Conservation (phyloP, 2,797 vertebrate species). For the Coendou prehensilis region DNA sequence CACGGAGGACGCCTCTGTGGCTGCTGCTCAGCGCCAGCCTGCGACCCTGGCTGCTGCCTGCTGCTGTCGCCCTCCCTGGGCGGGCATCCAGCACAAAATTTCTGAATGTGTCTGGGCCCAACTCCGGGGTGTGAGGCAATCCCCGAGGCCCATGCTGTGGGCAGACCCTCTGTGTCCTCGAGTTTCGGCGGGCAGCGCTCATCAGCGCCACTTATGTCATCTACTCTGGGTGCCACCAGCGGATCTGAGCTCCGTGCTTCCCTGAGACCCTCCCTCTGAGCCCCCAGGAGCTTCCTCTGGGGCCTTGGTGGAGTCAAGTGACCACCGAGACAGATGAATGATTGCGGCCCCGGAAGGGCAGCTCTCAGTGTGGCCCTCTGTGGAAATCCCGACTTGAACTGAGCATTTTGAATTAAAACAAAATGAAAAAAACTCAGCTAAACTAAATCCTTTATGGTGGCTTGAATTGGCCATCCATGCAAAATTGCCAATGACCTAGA, state of each 20-base stretch:
- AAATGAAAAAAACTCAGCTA: neutral
- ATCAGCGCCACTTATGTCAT: conserved; percentile 89
- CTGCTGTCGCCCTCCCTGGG: conserved; percentile 47
- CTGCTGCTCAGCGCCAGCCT: neutral
- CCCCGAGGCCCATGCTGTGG: conserved; percentile 87
- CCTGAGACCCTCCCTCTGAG: conserved; percentile 45
- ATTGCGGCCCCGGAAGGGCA: neutral
- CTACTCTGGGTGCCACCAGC: conserved; percentile 86
- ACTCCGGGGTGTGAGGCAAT: conserved; percentile 88
- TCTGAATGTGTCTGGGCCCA: conserved; percentile 78
- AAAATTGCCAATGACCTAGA: neutral
- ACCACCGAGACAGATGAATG: neutral
- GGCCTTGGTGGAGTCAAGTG: neutral
- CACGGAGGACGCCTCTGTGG: neutral
- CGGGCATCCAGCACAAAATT: conserved; percentile 63
- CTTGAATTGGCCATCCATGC: neutral
- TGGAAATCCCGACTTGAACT: neutral
- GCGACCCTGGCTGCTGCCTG: neutral
- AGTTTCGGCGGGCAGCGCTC: conserved; percentile 77
- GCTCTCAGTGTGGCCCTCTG: neutral
- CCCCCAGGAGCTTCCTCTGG: neutral
- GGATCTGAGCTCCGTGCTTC: neutral
- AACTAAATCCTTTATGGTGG: neutral
- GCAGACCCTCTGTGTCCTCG: conserved; percentile 85
- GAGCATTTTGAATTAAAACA: conserved; percentile 25